Evolutionary conservation across 2,888 invertebrate species (phyloP), one percentile per base, ranked within the genome.

Genomic region (Sericinus montela): DNA sequence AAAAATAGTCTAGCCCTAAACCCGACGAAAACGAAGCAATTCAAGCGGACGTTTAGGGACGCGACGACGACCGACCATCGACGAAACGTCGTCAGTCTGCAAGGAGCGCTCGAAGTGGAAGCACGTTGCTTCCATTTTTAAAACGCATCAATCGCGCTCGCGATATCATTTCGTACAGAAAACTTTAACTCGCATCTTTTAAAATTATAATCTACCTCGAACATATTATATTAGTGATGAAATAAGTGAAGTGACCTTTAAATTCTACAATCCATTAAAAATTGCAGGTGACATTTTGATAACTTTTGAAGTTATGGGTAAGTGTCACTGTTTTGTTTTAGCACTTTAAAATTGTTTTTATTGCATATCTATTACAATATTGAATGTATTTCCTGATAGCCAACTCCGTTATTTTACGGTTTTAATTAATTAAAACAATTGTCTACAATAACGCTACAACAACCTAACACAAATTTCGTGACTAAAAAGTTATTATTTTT

Each of bases 91-190:
- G 35, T 75, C 80, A 87, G 86, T 87, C 76, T 70, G 76, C 70
- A 65, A 64, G 66, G 67, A 72, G 72, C 76, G 63, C 62, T 72
- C 64, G 62, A 40, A 42, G 38, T 62, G 59, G 65, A 52, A 63
- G 73, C 52, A 80, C 67, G 73, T 66, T 58, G 62, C 60, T 61
- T 51, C 23, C 40, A 29, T 57, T 39, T 1, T 55, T 40, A 28
- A 45, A 59, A 48, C 68, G 67, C 78, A 76, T 78, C 73, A 75
- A 72, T 75, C 69, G 19, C 68, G 63, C 61, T 78, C 80, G 82
- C 84, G 83, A 53, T 55, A 66, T 62, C 71, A 69, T 60, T 60
- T 48, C 53, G 55, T 52, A 56, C 5, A 55, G 51, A 47, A 58
- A 54, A 25, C 3, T 19, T 19, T 19, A 19, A 19, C 19, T 19